Conservation (phyloP, 1,140 invertebrate genomes). For the Akabosia matsudoensis region DNA sequence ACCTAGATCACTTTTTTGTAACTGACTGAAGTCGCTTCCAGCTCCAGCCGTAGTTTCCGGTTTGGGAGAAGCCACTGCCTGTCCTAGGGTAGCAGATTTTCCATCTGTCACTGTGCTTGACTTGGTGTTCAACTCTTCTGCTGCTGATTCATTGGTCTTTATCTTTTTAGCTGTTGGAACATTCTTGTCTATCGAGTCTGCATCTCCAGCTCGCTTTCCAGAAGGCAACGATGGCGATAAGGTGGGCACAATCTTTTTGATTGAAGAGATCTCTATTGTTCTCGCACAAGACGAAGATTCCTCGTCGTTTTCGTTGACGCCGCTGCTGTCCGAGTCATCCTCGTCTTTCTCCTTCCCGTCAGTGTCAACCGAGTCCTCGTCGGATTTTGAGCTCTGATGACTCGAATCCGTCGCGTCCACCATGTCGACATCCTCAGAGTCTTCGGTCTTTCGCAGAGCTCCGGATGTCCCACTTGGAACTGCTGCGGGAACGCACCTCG, state of each 20-base stretch:
- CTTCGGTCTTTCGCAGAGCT: conserved; percentile 33
- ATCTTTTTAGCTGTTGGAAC: background rate
- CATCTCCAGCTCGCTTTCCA: background rate
- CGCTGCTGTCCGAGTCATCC: conserved; percentile 42
- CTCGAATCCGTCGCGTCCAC: background rate
- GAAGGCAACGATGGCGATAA: background rate
- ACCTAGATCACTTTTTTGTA: conserved; percentile 1
- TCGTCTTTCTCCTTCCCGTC: conserved; percentile 54
- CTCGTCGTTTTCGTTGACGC: conserved; percentile 34
- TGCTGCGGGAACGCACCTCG: conserved; percentile 53
- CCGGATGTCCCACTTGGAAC: conserved; percentile 36
- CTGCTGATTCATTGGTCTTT: background rate
- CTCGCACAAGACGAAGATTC: conserved; percentile 50
- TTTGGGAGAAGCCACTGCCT: too few relatives aligned
- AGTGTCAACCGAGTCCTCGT: conserved; percentile 53
- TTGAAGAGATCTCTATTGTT: conserved; percentile 19
- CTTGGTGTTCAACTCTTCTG: too few relatives aligned
- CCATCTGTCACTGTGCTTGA: too few relatives aligned
- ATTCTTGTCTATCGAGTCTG: background rate
- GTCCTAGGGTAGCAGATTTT: too few relatives aligned
- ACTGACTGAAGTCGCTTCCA: background rate
- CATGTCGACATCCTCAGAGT: background rate
- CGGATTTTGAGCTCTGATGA: conserved; percentile 2
- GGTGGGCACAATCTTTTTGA: background rate
- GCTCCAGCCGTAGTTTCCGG: background rate